Evolutionary conservation across 2,113 vertebrate genomes (phyloP).

Genomic region (Cairina moschata): DNA sequence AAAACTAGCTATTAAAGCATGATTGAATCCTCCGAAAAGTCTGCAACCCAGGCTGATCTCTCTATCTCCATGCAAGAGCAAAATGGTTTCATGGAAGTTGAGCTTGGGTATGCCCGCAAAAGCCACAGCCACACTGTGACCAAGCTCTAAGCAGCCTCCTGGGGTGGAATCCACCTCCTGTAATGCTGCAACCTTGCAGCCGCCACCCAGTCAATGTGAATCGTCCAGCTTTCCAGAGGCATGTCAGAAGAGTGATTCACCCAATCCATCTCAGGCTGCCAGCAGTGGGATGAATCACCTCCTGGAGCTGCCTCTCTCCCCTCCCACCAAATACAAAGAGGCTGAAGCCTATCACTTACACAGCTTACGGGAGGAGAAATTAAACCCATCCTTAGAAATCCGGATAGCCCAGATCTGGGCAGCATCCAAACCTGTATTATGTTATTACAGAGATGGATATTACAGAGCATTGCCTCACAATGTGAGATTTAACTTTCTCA

Average conservation of each 20-base stretch:
- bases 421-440: neutral
- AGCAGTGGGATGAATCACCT: neutral
- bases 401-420: neutral
- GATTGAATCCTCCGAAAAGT: neutral
- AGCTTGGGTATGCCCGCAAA: neutral
- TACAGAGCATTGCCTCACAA: neutral
- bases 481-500: neutral
- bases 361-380: neutral
- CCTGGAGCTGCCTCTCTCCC: neutral
- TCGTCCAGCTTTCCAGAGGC: neutral
- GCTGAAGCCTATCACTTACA: neutral
- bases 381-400: conserved; percentile 1
- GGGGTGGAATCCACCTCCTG: neutral
- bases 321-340: neutral
- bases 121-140: neutral
- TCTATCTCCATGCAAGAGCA: neutral
- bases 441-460: neutral
- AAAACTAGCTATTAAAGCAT: neutral
- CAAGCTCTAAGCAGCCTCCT: neutral
- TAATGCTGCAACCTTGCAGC: neutral
- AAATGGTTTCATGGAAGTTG: neutral
- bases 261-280: neutral
- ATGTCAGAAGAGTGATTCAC: neutral
- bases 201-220: neutral
- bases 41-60: neutral